Base-by-base conservation (phyloP, 2,797 vertebrate genomes). In the Nyctalus aviator region DNA sequence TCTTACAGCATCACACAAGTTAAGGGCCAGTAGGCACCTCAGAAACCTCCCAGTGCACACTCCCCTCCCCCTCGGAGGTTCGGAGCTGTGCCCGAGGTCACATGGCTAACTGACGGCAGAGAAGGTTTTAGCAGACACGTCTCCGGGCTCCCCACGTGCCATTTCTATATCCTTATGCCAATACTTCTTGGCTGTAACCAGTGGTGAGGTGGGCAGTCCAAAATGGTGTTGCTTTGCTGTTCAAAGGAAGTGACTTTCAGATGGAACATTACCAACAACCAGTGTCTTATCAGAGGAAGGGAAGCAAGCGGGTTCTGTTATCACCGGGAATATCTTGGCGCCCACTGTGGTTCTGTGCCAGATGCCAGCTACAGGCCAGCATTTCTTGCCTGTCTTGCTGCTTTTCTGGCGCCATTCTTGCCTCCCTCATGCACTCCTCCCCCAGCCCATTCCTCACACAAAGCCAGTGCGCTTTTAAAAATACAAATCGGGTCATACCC, bases 231-330 rank as follows among this genome's bases (percentile, higher is more conserved):
- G 50, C 53, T 88, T 73, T 50, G 8, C n/a, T 91, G 23, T 55
- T 87, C 71, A 81, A 71, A 93, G 37, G 50, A 93, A 93, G 48
- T 91, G 50, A 79, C 68, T 89, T 93, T 81, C 68, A 75, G 85
- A 64, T 78, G 32, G 17, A 71, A 59, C n/a, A 77, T 76, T 32
- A 76, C 46, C 75, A 81, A 83, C 14, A 77, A 55, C 10, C 53
- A 50, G 41, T 20, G 25, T 64, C 41, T 94, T 69, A 50, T 73
- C 44, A 79, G 27, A 72, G 81, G 71, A 88, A 75, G 66, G 83
- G 57, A 78, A 93, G 69, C 62, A 76, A 62, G 64, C 66, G 25
- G 66, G 20, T 78, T 75, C 48, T n/a, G 53, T 53, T 57, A 64
- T 72, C 32, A 35, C 71, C 62, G 41, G 75, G 91, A 90, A 12